Evolutionary conservation across 1,140 invertebrate species (phyloP), one percentile per base, ranked within the genome.

Genomic region (Mactra quadrangularis): DNA sequence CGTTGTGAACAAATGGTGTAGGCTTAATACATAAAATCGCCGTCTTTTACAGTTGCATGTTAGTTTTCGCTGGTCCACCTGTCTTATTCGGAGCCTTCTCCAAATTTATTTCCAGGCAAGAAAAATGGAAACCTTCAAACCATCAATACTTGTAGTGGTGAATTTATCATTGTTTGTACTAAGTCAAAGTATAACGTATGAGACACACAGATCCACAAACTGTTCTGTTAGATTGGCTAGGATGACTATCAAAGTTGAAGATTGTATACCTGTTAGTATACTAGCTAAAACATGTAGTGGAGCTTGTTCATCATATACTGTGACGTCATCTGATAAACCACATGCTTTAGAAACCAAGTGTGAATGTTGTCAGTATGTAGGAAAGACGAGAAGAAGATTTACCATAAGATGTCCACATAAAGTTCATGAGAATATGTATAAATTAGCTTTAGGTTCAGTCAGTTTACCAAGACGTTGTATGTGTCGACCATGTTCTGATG

Each of bases 401-500:
- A 25, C 13, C 4, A 31, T 64, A 27, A 27, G 33, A 31, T 64
- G 60, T 38, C 31, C 31, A 38, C 25, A 64, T 13, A 35, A 35
- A 29, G 27, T 22, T 29, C n/a, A n/a, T 4, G 4, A 19, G 60
- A 64, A 64, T 7, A 19, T 4, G 15, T 64, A 29, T 25, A 64
- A n/a, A 22, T 6, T 64, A 6, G 33, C 15, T 4, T 7, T 64
- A 64, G 33, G 6, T 4, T 31, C 25, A 13, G 60, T 64, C 4
- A 64, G 3, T 11, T 4, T 64, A 9, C 60, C 60, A 7, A 64
- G 25, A 38, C 7, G 27, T 4, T 64, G 60, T 38, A 64, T 64
- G 60, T 64, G 60, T 64, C 60, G 60, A 6, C 60, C 60, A n/a
- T 64, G 60, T 35, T 64, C 60, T 4, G 33, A 64, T n/a, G 31